Evolutionary conservation across 2,113 vertebrate species (phyloP), one percentile per base, ranked within the genome.

Genomic region (Serinus canaria): DNA sequence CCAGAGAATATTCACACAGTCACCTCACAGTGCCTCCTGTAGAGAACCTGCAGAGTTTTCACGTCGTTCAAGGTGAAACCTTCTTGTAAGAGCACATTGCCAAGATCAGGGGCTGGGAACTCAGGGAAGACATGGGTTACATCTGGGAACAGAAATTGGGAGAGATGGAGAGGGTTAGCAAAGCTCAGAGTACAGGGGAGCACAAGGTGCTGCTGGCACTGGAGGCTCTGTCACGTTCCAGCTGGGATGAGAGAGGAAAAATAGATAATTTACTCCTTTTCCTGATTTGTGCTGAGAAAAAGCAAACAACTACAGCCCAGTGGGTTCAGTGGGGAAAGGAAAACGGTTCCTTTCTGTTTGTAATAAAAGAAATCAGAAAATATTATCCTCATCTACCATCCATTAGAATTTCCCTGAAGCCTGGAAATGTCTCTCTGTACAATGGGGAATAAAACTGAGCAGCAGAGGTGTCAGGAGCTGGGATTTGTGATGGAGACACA

Each of bases 11-110:
- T 6, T 39, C 28, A 43, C 35, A 44, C 3, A 9, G 41, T 98
- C 97, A 99, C 99, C 99, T 99, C 99, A 2, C 99, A 99, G 97
- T 99, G 99, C 67, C 98, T 97, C 92, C 99, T 98, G 97, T 99
- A 99, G 83, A 98, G 98, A 41, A 98, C 98, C 97, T 99, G 99
- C 82, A 99, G 97, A 74, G 98, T 98, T 96, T 99, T 99, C 94
- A 99, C 95, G 18, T 99, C 99, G 0, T 96, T 98, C 84, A 98
- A 47, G 41, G 98, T 98, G 96, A 99, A 92, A 64, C 98, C 98
- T 75, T 99, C 99, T 15, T 99, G 98, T 64, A 99, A 93, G 47
- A 98, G 97, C 69, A 97, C 35, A 0, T 97, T 97, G 18, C 98
- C 98, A 73, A 99, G 93, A 60, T 99, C 98, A 21, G 98, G 99